Conservation (phyloP, 2,888 invertebrate species). For the Epirrhoe alternata region DNA sequence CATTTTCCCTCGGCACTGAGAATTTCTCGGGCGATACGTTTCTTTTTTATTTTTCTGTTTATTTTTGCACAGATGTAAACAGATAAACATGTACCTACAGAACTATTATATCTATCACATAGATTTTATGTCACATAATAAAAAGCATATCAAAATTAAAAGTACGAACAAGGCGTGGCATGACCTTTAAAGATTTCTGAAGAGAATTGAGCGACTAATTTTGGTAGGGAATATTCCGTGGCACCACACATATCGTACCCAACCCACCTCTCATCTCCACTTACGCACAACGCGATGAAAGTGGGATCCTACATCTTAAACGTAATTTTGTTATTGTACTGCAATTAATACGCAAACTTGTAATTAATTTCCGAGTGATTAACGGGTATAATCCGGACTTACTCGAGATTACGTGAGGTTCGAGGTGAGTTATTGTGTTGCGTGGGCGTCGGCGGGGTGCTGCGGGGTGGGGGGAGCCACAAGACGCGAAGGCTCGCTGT, state of each 20-base stretch:
- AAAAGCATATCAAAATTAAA: neutral
- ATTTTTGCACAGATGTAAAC: slow-evolving; percentile 34
- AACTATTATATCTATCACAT: neutral
- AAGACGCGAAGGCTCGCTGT: slow-evolving; percentile 77
- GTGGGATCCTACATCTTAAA: slow-evolving; percentile 57
- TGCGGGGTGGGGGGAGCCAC: slow-evolving; percentile 54
- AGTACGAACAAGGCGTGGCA: neutral
- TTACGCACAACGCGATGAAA: slow-evolving; percentile 27
- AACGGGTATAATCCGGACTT: slow-evolving; percentile 84
- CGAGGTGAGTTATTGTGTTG: slow-evolving; percentile 80
- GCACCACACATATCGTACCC: neutral
- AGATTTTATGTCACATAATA: neutral
- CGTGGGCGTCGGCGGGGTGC: slow-evolving; percentile 60
- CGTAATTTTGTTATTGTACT: slow-evolving; percentile 79
- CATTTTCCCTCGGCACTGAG: slow-evolving; percentile 67
- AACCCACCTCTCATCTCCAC: slow-evolving; percentile 8
- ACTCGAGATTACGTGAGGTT: slow-evolving; percentile 81
- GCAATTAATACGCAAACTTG: slow-evolving; percentile 84
- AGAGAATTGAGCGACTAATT: neutral
- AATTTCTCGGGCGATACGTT: slow-evolving; percentile 51
- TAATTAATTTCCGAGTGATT: slow-evolving; percentile 84
- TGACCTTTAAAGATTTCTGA: neutral
- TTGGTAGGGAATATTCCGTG: neutral
- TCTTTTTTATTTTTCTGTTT: slow-evolving; percentile 45
- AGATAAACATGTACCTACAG: slow-evolving; percentile 6